Base-by-base conservation (phyloP, 2,888 invertebrate genomes). In the Schizaphis graminum region DNA sequence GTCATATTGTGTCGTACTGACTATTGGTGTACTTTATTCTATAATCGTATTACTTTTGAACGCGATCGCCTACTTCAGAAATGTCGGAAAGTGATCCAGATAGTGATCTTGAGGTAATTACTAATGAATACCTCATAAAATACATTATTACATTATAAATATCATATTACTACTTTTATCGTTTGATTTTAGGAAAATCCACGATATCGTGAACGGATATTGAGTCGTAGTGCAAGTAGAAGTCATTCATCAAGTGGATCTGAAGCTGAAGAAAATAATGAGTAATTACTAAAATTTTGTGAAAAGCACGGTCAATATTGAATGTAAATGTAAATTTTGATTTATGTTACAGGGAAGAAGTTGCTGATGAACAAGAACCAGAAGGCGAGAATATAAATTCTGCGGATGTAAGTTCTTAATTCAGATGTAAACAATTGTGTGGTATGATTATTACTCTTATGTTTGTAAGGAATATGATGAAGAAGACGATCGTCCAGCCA, bases 401-500 rank as follows among this genome's bases (percentile, higher is more conserved):
- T 49, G 96, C 96, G 94, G 96, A 96, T 94, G 96, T 95, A 95
- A 95, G 93, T 95, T 49, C 35, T 77, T 77, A 77, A 77, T 91
- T 96, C 96, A 53, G 96, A 96, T 94, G 96, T 95, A 95, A 95
- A 13, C 77, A 77, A 24, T 47, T 77, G 1, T 35, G 49, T 49
- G 13, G 24, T 67, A 11, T 77, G 21, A 77, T 10, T 49, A 4
- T 47, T 90, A 35, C 21, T 47, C 21, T 24, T 87, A 3, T 87
- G 5, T 89, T 93, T 92, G 24, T 11, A 86, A 96, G 96, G 96
- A 94, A 95, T 98, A 98, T 85, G 98, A 98, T 95, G 98, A 99
- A 94, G 98, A 98, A 94, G 98, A 98, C 95, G 97, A 97, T 94
- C 98, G 98, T 86, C 97, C 97, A 53, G 97, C 98, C 93, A 97